These are phyloP conservation scores for Zeuzera pyrina DNA, from an alignment of 2,888 invertebrate genomes.

Conservation along the genomic window DNA sequence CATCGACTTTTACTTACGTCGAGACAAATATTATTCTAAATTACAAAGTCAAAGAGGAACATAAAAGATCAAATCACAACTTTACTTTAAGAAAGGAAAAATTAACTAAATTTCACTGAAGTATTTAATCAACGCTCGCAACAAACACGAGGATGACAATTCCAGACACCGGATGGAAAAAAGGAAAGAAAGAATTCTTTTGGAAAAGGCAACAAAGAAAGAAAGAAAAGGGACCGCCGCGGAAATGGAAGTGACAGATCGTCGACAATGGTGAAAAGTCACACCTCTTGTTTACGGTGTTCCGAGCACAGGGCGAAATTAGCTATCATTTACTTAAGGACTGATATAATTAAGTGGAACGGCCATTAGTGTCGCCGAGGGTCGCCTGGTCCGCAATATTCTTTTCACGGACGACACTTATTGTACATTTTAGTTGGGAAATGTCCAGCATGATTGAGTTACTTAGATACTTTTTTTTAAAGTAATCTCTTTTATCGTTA, in stretches of 20 bases:
- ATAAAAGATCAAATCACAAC: conserved; percentile 20
- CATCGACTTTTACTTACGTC: no score
- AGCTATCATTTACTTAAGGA: conserved; percentile 72
- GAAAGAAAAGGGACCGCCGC: conserved; percentile 41
- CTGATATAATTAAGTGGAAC: conserved; percentile 67
- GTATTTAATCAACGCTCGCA: conserved; percentile 64
- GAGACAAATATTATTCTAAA: no score
- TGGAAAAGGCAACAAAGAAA: conserved; percentile 65
- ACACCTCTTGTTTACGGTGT: conserved; percentile 69
- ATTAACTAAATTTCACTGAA: conserved; percentile 55
- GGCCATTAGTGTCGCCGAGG: conserved; percentile 53
- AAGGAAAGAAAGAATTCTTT: conserved; percentile 60
- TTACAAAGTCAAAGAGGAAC: no score
- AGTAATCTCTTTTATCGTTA: no score
- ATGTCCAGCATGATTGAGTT: no score
- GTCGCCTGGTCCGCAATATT: conserved; percentile 54
- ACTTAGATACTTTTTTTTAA: no score
- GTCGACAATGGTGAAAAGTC: conserved; percentile 67
- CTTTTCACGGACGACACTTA: conserved; percentile 48
- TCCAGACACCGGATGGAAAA: conserved; percentile 48
- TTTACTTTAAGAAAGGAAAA: conserved; percentile 36
- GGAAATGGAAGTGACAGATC: conserved; percentile 72
- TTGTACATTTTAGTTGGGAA: conserved; percentile 37
- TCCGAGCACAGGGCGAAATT: conserved; percentile 48
- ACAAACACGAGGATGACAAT: conserved; percentile 70